Percentiles rank a stretch among this genome's conserved stretches.
These are phyloP conservation scores for Lonchura striata DNA, from an alignment of 2,113 vertebrate species.

Conservation along the genomic window DNA sequence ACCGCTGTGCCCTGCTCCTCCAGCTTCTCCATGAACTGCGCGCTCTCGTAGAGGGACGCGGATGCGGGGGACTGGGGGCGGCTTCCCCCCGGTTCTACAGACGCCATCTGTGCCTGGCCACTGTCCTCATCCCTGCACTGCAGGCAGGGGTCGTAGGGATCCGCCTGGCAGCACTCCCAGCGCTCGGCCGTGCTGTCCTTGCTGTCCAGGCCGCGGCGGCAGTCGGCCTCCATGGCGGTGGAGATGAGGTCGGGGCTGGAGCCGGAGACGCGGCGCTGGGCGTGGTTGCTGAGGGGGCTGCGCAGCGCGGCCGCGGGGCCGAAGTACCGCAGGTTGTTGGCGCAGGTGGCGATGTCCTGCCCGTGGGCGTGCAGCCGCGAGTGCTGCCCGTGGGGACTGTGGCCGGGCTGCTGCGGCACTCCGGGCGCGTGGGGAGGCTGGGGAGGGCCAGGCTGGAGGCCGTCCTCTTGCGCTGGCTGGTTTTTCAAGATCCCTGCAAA, in stretches of 20 bases:
- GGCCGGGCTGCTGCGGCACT: slow-evolving; percentile 52
- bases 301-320: slow-evolving; percentile 92
- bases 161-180: slow-evolving; percentile 83
- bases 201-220: slow-evolving; percentile 71
- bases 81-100: neutral
- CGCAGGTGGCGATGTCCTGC: slow-evolving; percentile 88
- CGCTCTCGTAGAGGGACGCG: slow-evolving; percentile 61
- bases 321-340: slow-evolving; percentile 94
- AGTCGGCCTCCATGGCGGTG: slow-evolving; percentile 82
- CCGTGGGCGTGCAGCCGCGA: slow-evolving; percentile 79
- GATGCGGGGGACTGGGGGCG: slow-evolving; percentile 72
- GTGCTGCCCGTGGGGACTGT: slow-evolving; percentile 56
- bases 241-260: slow-evolving; percentile 94
- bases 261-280: slow-evolving; percentile 85
- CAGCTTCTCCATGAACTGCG: slow-evolving; percentile 32
- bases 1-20: slow-evolving; percentile 62
- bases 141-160: slow-evolving; percentile 82
- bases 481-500: slow-evolving; percentile 84
- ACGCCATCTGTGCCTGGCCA: neutral
- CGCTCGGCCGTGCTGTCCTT: slow-evolving; percentile 27
- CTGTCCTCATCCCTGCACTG: slow-evolving; percentile 73
- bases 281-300: slow-evolving; percentile 92
- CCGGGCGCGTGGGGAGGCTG: neutral
- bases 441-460: slow-evolving; percentile 55
- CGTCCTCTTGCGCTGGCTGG: slow-evolving; percentile 68